Conservation (phyloP, 2,113 vertebrate species). For the Myocastor coypus region DNA sequence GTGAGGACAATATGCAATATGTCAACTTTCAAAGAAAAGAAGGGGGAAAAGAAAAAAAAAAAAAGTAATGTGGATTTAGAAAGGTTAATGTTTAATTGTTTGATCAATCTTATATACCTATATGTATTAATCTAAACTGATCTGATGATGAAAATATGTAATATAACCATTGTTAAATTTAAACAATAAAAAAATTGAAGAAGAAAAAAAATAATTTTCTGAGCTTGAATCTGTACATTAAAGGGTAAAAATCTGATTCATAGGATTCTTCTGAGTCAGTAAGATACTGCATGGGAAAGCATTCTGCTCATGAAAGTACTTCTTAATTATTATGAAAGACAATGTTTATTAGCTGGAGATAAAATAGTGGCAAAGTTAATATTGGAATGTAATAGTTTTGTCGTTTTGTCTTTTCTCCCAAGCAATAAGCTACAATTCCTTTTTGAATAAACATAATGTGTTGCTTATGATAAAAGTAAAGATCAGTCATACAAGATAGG, state of each 20-base stretch:
- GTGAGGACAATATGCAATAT: no score
- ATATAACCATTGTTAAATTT: no score
- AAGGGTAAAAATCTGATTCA: constrained; percentile 4
- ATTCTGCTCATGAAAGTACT: not conserved
- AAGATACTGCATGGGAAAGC: not conserved
- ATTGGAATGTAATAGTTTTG: constrained; percentile 12
- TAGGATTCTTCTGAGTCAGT: constrained; percentile 6
- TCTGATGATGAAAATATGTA: no score
- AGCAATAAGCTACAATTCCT: constrained; percentile 14
- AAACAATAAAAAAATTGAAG: no score
- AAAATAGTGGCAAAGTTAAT: constrained; percentile 8
- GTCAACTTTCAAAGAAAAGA: no score
- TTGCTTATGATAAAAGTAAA: constrained; percentile 19
- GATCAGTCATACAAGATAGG: not conserved
- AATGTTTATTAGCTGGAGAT: not conserved
- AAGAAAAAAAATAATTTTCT: no score
- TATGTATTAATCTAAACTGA: no score
- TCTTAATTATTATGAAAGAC: constrained; percentile 34
- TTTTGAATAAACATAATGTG: constrained; percentile 37
- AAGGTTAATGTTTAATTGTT: no score
- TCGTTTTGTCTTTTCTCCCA: constrained; percentile 35
- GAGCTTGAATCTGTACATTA: constrained; percentile 31
- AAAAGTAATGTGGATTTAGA: no score
- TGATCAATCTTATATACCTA: no score
- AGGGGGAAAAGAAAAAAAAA: no score